Base-by-base conservation (phyloP, 2,888 invertebrate species). In the Myathropa florea region DNA sequence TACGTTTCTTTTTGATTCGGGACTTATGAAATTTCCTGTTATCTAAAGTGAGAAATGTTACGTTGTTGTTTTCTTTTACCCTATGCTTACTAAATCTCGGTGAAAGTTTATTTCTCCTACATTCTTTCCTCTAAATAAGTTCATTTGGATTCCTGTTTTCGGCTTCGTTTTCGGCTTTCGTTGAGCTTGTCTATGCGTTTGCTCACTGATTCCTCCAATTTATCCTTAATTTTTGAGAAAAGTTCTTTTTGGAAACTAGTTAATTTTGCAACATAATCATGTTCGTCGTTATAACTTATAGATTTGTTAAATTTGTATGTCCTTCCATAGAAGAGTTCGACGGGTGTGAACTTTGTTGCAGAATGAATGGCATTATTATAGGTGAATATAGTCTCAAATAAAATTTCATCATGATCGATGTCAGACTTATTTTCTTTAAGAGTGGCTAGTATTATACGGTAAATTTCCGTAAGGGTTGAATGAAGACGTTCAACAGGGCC, bases 121-220 rank as follows among this genome's bases (percentile, higher is more conserved):
- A 68, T 57, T 77, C 68, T 77, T 77, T 77, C 67, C 65, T 28
- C 67, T 21, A 75, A 9, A 73, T 33, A 4, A 2, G 26, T 2
- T 60, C 28, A 10, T 60, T 60, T 7, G 33, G 9, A 33, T 33
- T 9, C 10, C 4, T 9, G 1, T 33, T 10, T 33, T 33, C 33
- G 10, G 1, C 6, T 33, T 33, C 33, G 9, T 33, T 33, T 9
- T 10, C 10, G 9, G 6, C 9, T 4, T 9, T 33, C n/a, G 9
- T 33, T 33, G 9, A 33, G 33, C 9, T 33, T 33, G 4, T 55
- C 55, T 4, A 33, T 33, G 2, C 6, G 33, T 33, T 33, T 33
- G 10, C 6, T 33, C 1, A 33, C 33, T 33, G 33, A 33, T 33
- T 33, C 33, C 6, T 33, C 33, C 6, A 33, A 9, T 6, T 33